These are phyloP conservation scores for Phania funesta DNA, from an alignment of 2,888 invertebrate genomes.

Conservation along the genomic window DNA sequence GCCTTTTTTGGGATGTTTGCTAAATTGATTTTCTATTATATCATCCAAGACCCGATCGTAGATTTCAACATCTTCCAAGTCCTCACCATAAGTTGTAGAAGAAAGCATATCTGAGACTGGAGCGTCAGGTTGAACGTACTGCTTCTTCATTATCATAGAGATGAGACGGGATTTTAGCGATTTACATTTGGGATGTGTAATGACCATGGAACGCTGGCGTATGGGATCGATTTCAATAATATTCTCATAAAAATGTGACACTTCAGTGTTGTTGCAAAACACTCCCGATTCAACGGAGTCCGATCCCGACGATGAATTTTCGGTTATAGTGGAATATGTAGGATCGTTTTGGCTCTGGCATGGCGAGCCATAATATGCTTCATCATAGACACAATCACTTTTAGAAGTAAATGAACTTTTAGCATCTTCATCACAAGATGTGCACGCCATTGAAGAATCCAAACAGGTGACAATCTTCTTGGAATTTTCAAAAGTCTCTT, in stretches of 20 bases:
- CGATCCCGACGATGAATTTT: neutral
- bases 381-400: slow-evolving; percentile 51
- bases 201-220: slow-evolving; percentile 68
- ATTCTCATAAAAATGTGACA: slow-evolving; percentile 25
- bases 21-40: slow-evolving; percentile 31
- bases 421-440: slow-evolving; percentile 10
- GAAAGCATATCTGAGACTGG: slow-evolving; percentile 11
- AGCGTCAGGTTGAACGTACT: slow-evolving; percentile 20
- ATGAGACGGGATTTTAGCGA: slow-evolving; percentile 55
- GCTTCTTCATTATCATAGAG: slow-evolving; percentile 49
- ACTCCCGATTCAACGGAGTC: slow-evolving; percentile 69
- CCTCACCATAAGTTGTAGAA: slow-evolving; percentile 49
- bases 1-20: slow-evolving; percentile 27
- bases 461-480: slow-evolving; percentile 45
- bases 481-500: slow-evolving; percentile 14
- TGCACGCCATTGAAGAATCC: slow-evolving; percentile 37
- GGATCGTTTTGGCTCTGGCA: neutral
- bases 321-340: neutral
- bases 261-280: slow-evolving; percentile 39
- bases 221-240: slow-evolving; percentile 56
- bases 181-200: slow-evolving; percentile 35
- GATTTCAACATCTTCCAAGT: slow-evolving; percentile 21
- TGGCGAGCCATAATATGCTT: slow-evolving; percentile 58
- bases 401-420: neutral
- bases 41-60: slow-evolving; percentile 56